A percentile compares a stretch with the other conserved stretches of the same genome.
Evolutionary conservation across 2,113 vertebrate genomes (phyloP).

Genomic region (Microcebus tavaratra): DNA sequence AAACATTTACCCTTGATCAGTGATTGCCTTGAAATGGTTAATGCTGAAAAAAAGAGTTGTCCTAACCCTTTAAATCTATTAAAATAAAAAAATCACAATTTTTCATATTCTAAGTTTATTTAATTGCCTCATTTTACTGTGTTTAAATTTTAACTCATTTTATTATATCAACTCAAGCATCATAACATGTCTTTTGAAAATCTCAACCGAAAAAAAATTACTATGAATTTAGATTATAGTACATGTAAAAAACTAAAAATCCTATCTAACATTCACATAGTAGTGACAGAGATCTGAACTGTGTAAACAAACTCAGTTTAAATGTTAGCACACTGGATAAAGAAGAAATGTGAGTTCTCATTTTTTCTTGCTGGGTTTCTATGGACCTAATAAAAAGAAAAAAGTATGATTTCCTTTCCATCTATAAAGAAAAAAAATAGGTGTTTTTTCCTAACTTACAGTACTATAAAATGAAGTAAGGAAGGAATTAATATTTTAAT

Average conservation of each 20-base stretch:
- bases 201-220: background rate
- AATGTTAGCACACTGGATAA: background rate
- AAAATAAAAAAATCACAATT: background rate
- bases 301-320: slow-evolving; percentile 42
- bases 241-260: slow-evolving; percentile 9
- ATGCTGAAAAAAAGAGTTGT: background rate
- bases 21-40: background rate
- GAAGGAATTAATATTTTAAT: background rate
- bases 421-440: background rate
- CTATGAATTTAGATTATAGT: background rate
- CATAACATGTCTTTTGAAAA: background rate
- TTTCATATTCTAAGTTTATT: background rate
- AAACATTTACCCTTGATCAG: background rate
- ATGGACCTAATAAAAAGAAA: background rate
- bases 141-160: background rate
- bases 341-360: background rate
- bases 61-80: too few relatives aligned
- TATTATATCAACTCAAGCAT: background rate
- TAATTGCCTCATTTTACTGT: background rate
- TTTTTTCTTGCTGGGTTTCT: background rate
- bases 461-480: background rate
- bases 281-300: background rate
- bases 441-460: background rate
- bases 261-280: background rate
- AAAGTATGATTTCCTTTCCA: background rate